These are phyloP conservation scores for Aromia moschata DNA, from an alignment of 2,888 invertebrate genomes.

Conservation along the genomic window DNA sequence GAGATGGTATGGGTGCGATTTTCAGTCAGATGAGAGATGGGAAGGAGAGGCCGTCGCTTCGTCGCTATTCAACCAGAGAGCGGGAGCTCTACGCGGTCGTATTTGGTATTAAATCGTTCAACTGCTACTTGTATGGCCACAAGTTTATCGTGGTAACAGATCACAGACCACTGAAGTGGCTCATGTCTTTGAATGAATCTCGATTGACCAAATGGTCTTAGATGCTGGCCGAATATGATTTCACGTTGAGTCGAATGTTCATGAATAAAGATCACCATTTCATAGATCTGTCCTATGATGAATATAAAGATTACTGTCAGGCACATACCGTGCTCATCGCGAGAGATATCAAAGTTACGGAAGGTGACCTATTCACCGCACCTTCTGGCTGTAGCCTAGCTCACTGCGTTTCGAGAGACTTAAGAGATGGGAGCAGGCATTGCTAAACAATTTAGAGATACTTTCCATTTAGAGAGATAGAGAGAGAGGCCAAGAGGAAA, in stretches of 20 bases:
- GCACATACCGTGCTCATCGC: constrained; percentile 9
- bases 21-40: constrained; percentile 32
- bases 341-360: background rate
- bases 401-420: background rate
- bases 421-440: background rate
- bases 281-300: background rate
- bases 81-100: background rate
- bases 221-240: constrained; percentile 27
- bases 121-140: constrained; percentile 3
- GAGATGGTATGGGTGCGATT: constrained; percentile 26
- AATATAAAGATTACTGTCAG: background rate
- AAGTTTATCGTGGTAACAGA: constrained; percentile 1
- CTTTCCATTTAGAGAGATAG: too few species aligned
- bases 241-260: constrained; percentile 1
- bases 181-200: constrained; percentile 27
- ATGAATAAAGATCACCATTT: background rate
- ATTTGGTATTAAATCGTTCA: constrained; percentile 2
- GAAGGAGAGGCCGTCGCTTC: constrained; percentile 21
- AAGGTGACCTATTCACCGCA: background rate
- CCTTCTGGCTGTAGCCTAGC: background rate
- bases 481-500: too few species aligned
- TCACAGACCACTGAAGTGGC: constrained; percentile 27
- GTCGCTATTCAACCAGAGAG: background rate
- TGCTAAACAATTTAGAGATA: background rate
- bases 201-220: constrained; percentile 34